phyloP scores from a whole-genome alignment of 2,888 invertebrate species.

The Andrena hattorfiana region DNA sequence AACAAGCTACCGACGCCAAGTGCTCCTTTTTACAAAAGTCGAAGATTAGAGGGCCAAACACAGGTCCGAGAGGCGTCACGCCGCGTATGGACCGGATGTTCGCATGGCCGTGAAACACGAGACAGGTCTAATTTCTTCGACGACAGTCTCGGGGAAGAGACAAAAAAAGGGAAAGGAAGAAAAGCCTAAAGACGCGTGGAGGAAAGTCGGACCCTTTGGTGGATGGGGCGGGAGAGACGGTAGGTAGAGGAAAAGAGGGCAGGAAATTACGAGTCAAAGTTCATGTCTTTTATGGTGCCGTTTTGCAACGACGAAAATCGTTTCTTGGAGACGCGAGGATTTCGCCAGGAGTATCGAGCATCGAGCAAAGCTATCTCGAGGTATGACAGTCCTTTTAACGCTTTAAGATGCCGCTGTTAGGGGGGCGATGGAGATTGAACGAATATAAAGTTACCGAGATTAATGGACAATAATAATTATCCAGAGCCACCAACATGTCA shows the following conservation, averaged over 20 bases:
- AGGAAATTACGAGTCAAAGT: constrained; percentile 70
- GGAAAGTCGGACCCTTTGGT: constrained; percentile 59
- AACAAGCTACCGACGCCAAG: not conserved
- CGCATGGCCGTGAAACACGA: constrained; percentile 73
- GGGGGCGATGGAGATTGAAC: too few relatives aligned
- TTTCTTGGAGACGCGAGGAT: constrained; percentile 23
- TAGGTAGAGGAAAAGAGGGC: constrained; percentile 38
- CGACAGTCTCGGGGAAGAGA: constrained; percentile 69
- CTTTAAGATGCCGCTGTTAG: too few relatives aligned
- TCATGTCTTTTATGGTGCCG: constrained; percentile 44
- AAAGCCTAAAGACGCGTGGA: constrained; percentile 55
- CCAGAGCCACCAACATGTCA: not conserved
- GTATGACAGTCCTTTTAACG: too few relatives aligned
- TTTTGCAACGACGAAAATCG: constrained; percentile 64
- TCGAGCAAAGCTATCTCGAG: not conserved
- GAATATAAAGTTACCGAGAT: too few relatives aligned
- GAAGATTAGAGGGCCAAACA: constrained; percentile 15
- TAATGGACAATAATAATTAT: too few relatives aligned
- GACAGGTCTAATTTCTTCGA: constrained; percentile 77
- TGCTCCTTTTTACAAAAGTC: constrained; percentile 4
- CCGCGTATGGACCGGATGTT: constrained; percentile 71
- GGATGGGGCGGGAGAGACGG: constrained; percentile 12
- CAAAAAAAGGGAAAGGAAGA: constrained; percentile 56
- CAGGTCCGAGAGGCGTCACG: constrained; percentile 58
- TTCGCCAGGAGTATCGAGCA: not conserved